A percentile compares a stretch with the other conserved stretches of the same genome.
These are phyloP conservation scores for Gephyroberyx darwinii DNA, from an alignment of 2,797 vertebrate species.

Conservation along the genomic window DNA sequence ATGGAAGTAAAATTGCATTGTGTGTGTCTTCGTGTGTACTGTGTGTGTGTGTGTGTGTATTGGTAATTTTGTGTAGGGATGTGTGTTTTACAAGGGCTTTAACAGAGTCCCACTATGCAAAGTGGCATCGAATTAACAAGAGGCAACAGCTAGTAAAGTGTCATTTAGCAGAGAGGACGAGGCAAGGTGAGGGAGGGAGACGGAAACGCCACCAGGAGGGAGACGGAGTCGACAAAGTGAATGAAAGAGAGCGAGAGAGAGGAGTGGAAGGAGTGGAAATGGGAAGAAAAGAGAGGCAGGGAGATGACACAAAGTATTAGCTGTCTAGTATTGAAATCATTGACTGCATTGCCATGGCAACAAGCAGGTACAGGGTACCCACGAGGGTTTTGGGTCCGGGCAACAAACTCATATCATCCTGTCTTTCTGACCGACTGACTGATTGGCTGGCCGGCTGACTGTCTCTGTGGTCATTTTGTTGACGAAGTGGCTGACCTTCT, in stretches of 20 bases:
- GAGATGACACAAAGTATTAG: conserved; percentile 46
- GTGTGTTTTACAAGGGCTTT: conserved; percentile 71
- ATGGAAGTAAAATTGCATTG: conserved; percentile 41
- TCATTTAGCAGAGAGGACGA: conserved; percentile 68
- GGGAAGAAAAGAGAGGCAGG: conserved; percentile 62
- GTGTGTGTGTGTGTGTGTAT: conserved; percentile 21
- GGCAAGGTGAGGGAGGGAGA: conserved; percentile 67
- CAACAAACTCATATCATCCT: conserved; percentile 40
- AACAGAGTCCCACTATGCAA: conserved; percentile 71
- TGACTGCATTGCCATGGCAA: conserved; percentile 69
- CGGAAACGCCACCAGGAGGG: conserved; percentile 58
- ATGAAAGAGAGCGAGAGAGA: conserved; percentile 52
- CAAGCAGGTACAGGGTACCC: conserved; percentile 67
- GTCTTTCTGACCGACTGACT: conserved; percentile 52
- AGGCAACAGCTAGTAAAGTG: conserved; percentile 69
- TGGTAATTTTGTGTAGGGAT: conserved; percentile 30
- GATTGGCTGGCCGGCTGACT: conserved; percentile 57
- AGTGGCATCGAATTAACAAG: conserved; percentile 71
- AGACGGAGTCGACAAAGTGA: conserved; percentile 45
- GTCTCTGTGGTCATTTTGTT: conserved; percentile 61
- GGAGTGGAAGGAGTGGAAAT: conserved; percentile 62
- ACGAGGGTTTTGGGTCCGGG: conserved; percentile 55
- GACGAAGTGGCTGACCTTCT: conserved; percentile 72
- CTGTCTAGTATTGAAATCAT: conserved; percentile 71
- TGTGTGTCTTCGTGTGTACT: conserved; percentile 4